Evolutionary conservation across 1,140 invertebrate genomes (phyloP).

Genomic region (Rhizoglyphus robini): DNA sequence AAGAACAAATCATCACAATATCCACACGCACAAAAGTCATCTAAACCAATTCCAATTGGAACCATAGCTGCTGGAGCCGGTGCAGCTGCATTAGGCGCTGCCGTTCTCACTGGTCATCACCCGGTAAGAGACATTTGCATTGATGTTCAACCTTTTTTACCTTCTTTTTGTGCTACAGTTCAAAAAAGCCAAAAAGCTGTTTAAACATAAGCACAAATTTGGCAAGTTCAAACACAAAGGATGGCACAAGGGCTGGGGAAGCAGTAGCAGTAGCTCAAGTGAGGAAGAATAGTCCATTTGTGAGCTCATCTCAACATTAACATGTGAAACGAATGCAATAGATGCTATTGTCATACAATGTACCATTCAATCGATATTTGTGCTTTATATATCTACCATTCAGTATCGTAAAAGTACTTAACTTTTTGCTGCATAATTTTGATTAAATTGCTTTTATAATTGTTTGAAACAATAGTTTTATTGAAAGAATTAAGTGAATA

Average conservation of each 20-base stretch:
- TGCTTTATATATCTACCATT: too few relatives aligned
- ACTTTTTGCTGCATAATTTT: too few relatives aligned
- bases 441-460: too few relatives aligned
- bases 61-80: conserved; percentile 15
- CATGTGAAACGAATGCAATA: too few relatives aligned
- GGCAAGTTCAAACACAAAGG: conserved; percentile 3
- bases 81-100: conserved; percentile 13
- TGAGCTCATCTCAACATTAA: too few relatives aligned
- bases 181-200: conserved; percentile 13
- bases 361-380: too few relatives aligned
- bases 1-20: neutral
- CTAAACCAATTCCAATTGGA: conserved; percentile 8
- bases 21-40: neutral
- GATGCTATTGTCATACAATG: too few relatives aligned
- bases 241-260: neutral
- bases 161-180: conserved; percentile 1
- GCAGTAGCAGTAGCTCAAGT: conserved; percentile 12
- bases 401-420: too few relatives aligned
- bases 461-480: too few relatives aligned
- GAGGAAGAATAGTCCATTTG: conserved; percentile 1
- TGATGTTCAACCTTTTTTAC: neutral
- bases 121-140: conserved; percentile 3
- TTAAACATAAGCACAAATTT: conserved; percentile 16
- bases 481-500: too few relatives aligned
- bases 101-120: conserved; percentile 6